phyloP scores from a whole-genome alignment of 2,888 invertebrate species.

The Pemphredon lugubris region DNA sequence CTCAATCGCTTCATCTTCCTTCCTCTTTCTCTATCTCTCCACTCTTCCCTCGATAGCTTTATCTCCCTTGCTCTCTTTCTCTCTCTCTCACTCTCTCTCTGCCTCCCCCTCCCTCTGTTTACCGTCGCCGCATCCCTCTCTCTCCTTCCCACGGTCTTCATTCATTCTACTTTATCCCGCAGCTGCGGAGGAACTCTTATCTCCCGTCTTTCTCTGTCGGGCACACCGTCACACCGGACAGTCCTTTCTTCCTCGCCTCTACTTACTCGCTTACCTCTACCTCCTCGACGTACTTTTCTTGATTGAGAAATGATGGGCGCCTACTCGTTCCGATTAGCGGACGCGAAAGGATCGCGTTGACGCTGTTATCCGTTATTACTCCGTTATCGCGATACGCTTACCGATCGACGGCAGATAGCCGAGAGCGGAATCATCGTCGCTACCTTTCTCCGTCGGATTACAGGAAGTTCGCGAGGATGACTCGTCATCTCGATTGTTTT shows the following conservation, averaged over 20 bases:
- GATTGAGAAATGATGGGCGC: conserved; percentile 23
- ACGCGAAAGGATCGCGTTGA: not conserved
- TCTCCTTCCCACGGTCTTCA: not conserved
- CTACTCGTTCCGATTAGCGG: conserved; percentile 2
- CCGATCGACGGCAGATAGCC: not conserved
- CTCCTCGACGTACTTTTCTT: not conserved
- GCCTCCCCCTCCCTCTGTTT: not conserved
- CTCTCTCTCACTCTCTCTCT: conserved; percentile 7
- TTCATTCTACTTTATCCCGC: not conserved
- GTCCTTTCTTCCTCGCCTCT: not conserved
- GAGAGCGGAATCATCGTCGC: not conserved
- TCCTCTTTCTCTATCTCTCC: conserved; percentile 2
- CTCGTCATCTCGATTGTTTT: too few relatives aligned
- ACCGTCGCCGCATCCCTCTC: not conserved
- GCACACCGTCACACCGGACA: not conserved
- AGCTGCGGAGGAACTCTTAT: not conserved
- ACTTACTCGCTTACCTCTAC: not conserved
- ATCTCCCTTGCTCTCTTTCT: conserved; percentile 17
- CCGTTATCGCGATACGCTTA: not conserved
- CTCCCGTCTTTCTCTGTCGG: not conserved
- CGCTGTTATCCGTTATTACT: conserved; percentile 1
- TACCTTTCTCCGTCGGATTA: not conserved
- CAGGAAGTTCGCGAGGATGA: not conserved
- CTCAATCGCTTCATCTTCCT: too few relatives aligned
- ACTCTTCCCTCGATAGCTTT: not conserved